Conservation (phyloP, 2,888 invertebrate species). For the Gymnosoma rotundatum region DNA sequence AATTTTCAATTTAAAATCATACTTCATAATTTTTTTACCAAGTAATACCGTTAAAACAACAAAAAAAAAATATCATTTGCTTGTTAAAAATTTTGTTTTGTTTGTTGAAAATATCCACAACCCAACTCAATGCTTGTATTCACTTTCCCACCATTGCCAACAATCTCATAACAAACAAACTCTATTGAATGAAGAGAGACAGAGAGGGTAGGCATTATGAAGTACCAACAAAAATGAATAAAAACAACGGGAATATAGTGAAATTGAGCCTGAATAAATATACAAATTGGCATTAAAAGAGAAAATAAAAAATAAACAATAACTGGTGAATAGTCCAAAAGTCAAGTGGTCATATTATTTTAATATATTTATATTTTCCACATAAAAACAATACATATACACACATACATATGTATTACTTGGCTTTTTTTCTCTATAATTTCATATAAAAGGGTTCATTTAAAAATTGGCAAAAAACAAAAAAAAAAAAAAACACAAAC, state of each 20-base stretch:
- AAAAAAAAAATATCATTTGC: conserved; percentile 31
- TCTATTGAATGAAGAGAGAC: background rate
- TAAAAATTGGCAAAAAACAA: conserved; percentile 59
- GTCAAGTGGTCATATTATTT: conserved; percentile 70
- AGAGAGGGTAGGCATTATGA: background rate
- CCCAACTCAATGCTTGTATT: background rate
- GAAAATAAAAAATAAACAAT: conserved; percentile 27
- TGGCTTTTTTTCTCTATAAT: conserved; percentile 47
- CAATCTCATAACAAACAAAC: background rate
- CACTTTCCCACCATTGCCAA: background rate
- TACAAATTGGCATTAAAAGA: conserved; percentile 68
- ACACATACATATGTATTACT: background rate
- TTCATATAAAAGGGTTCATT: conserved; percentile 67
- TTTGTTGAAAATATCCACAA: conserved; percentile 1
- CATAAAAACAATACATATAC: conserved; percentile 9
- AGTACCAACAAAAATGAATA: conserved; percentile 29
- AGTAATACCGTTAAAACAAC: conserved; percentile 55
- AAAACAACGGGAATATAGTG: conserved; percentile 62
- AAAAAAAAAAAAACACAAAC: conserved; percentile 5
- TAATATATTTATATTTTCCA: conserved; percentile 54
- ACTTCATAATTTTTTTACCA: conserved; percentile 12
- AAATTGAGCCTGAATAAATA: conserved; percentile 72
- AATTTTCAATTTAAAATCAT: conserved; percentile 66
- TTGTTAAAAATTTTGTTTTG: conserved; percentile 47
- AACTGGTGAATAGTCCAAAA: conserved; percentile 60